Evolutionary conservation across 2,113 vertebrate genomes (phyloP), one percentile per base, ranked within the genome.

Genomic region (Numida meleagris): DNA sequence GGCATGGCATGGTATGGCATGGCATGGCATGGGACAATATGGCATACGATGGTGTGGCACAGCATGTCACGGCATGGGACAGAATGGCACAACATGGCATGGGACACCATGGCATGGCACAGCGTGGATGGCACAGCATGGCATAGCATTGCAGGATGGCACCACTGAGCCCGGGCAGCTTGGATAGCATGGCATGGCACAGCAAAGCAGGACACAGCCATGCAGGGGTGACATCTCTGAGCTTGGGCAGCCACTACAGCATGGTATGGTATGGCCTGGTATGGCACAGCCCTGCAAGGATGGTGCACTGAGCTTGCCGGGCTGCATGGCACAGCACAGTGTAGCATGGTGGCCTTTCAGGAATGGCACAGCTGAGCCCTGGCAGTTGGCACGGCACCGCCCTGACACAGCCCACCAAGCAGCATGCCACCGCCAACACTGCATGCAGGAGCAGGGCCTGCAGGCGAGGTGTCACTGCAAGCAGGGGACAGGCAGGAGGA

Each of bases 311-410:
- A 59, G 20, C 57, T 21, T 34, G 31, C 11, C 6, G 10, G 19
- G 10, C 55, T 20, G 33, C 10, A 33, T 58, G 53, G 58, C 58
- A 61, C 13, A 14, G 21, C 58, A 21, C 21, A 24, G 58, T 8
- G 5, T 12, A 42, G 27, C 63, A 61, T 1, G 14, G 29, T 27
- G 27, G 4, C 9, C 45, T 36, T 42, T 7, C 63, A 38, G 43
- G 33, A 33, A 29, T 8, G 16, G n/a, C 61, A 42, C 20, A 40
- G 29, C 12, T 31, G 29, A 46, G 21, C 17, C 42, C n/a, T 38
- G 38, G 55, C 40, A 62, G 6, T 6, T 65, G 24, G 43, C 36
- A 7, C 0, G 0, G 33, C 33, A 5, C 19, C 59, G 21, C 21
- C 43, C 55, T 53, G 31, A 36, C 15, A 7, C 4, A 23, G 23